Conservation (phyloP, 2,797 vertebrate genomes). For the Cuniculus paca region DNA sequence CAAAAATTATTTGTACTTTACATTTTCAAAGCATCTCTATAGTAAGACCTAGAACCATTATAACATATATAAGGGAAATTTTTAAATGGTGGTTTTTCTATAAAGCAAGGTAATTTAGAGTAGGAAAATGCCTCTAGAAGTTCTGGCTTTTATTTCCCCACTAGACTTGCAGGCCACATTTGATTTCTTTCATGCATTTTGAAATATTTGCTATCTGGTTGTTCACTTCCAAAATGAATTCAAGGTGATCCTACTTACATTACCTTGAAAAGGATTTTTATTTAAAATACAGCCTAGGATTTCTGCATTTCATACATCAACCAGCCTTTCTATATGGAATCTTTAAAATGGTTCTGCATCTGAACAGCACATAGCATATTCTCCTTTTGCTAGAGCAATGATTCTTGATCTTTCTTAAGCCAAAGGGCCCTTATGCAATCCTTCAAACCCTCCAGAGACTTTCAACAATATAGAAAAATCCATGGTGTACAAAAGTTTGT, state of each 20-base stretch:
- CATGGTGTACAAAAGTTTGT: not conserved
- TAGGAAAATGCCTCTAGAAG: constrained; percentile 29
- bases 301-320: not conserved
- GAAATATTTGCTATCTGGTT: constrained; percentile 67
- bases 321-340: not conserved
- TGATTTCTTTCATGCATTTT: constrained; percentile 57
- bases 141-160: constrained; percentile 57
- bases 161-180: constrained; percentile 32
- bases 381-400: not conserved
- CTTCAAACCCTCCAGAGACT: not conserved
- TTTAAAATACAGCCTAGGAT: not conserved
- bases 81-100: constrained; percentile 22
- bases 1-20: not conserved
- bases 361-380: not conserved
- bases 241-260: constrained; percentile 65
- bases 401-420: not conserved
- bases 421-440: not conserved
- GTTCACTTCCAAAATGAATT: constrained; percentile 76
- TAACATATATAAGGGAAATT: not conserved
- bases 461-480: not conserved
- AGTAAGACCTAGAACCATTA: constrained; percentile 10
- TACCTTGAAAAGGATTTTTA: constrained; percentile 58
- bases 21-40: constrained; percentile 31
- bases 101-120: constrained; percentile 43
- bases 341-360: not conserved